Evolutionary conservation across 2,113 vertebrate species (phyloP).

Genomic region (Marcusenius ussheri): DNA sequence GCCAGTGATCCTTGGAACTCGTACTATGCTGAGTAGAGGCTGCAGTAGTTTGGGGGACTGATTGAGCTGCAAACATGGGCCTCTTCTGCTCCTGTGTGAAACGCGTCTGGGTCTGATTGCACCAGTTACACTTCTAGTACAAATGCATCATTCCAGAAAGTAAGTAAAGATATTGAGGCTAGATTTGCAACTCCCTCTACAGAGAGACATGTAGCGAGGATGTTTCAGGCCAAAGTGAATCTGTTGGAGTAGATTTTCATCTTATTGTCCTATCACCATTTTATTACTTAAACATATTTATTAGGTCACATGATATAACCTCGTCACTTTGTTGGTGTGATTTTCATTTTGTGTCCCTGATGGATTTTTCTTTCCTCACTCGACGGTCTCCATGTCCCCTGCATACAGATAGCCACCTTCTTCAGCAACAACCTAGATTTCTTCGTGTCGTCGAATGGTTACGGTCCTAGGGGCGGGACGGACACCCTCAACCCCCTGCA

Average conservation of each 20-base stretch:
- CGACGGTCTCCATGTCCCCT: neutral
- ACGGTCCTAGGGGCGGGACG: slow-evolving; percentile 65
- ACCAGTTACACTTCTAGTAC: neutral
- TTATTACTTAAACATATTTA: neutral
- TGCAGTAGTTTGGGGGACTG: neutral
- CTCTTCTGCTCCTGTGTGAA: neutral
- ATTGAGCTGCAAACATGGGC: neutral
- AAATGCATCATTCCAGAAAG: no score
- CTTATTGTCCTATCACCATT: neutral
- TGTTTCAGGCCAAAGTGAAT: neutral
- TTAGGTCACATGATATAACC: neutral
- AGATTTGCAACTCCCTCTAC: neutral
- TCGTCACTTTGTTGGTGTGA: neutral
- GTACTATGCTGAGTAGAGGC: neutral
- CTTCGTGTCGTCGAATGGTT: slow-evolving; percentile 73
- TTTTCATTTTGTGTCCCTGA: neutral
- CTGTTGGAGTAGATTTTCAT: neutral
- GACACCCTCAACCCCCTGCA: slow-evolving; percentile 74
- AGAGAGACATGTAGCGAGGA: neutral
- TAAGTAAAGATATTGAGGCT: neutral
- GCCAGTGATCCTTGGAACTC: neutral
- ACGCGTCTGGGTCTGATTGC: neutral
- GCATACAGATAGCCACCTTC: slow-evolving; percentile 82
- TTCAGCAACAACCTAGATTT: slow-evolving; percentile 91
- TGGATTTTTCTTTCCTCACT: neutral